Evolutionary conservation across 2,797 vertebrate species (phyloP).

Genomic region (Peromyscus attwateri): DNA sequence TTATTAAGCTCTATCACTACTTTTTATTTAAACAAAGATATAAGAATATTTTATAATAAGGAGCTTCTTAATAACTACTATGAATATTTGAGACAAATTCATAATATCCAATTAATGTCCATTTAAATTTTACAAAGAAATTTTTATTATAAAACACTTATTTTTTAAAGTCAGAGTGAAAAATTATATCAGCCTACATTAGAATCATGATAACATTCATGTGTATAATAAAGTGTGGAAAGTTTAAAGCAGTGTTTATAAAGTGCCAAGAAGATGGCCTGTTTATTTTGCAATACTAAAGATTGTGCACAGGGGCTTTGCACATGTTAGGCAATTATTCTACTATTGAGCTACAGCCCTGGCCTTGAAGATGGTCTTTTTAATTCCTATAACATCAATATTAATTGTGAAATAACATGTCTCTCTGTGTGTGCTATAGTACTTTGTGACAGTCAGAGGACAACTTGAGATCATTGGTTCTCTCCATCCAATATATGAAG

Average conservation of each 20-base stretch:
- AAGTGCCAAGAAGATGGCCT: not conserved
- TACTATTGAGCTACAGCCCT: not conserved
- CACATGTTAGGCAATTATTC: not conserved
- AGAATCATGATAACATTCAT: constrained; percentile 24
- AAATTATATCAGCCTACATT: not conserved
- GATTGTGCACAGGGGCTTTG: not conserved
- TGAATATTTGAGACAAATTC: constrained; percentile 7
- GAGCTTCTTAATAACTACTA: constrained; percentile 34
- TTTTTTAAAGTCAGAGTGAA: constrained; percentile 49
- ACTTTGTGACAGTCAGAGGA: not conserved
- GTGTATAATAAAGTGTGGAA: not conserved
- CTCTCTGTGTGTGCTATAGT: not conserved
- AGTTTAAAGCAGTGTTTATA: constrained; percentile 41
- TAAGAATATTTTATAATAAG: constrained; percentile 4
- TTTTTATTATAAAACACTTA: constrained; percentile 24
- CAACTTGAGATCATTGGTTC: not conserved
- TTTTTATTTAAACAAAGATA: not conserved
- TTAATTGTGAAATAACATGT: not conserved
- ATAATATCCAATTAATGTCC: constrained; percentile 39
- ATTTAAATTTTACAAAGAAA: constrained; percentile 24
- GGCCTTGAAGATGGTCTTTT: not conserved
- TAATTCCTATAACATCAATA: constrained; percentile 24
- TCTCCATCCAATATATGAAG: not conserved
- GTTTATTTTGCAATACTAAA: not conserved
- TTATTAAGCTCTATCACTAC: not conserved